These are phyloP conservation scores for Austrofundulus limnaeus DNA, from an alignment of 2,113 vertebrate species.

Conservation along the genomic window DNA sequence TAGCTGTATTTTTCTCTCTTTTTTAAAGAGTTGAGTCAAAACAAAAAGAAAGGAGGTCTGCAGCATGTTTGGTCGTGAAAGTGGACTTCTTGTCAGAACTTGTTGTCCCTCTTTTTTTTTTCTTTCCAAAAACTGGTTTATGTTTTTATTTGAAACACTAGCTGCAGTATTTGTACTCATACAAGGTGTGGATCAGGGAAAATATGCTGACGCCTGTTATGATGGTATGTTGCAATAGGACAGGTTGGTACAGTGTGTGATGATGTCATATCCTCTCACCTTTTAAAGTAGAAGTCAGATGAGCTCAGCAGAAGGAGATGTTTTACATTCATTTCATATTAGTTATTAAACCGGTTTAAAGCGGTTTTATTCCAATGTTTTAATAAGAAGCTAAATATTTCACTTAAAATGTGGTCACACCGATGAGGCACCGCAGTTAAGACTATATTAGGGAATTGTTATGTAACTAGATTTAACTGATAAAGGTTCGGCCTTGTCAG, in stretches of 20 bases:
- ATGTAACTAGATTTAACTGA: constrained; percentile 15
- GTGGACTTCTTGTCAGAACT: background rate
- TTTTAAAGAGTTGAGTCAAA: background rate
- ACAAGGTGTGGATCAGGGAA: constrained; percentile 29
- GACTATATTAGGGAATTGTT: constrained; percentile 46
- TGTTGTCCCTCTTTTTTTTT: no score
- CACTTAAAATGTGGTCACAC: background rate
- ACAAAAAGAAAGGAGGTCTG: background rate
- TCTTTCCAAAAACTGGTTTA: background rate
- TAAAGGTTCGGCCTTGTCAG: constrained; percentile 4
- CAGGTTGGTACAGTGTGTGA: constrained; percentile 7
- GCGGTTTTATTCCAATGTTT: background rate
- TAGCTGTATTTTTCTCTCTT: background rate
- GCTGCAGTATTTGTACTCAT: constrained; percentile 8
- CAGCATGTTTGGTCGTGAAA: background rate
- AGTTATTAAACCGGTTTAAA: background rate
- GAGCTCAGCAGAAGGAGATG: background rate
- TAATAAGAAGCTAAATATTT: background rate
- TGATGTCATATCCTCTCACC: constrained; percentile 21
- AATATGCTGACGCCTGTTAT: background rate
- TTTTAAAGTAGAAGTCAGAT: background rate
- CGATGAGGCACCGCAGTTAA: background rate
- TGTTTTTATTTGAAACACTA: background rate
- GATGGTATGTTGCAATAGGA: background rate
- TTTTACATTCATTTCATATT: constrained; percentile 12